These are phyloP conservation scores for Platysternon megacephalum DNA, from an alignment of 2,113 vertebrate genomes.

Conservation along the genomic window DNA sequence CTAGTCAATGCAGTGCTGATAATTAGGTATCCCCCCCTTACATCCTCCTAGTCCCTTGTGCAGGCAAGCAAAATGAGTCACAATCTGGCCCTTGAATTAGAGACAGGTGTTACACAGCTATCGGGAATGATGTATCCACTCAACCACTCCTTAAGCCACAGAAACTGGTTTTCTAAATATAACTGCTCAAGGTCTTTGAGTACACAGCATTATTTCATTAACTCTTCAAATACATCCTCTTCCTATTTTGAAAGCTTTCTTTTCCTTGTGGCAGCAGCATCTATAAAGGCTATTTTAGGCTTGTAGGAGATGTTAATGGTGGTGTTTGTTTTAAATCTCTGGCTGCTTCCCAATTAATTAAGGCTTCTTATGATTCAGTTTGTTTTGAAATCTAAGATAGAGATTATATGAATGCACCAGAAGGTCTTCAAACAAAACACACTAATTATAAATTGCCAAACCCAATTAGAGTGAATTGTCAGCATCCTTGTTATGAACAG, in stretches of 20 bases:
- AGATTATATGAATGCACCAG: conserved; percentile 46
- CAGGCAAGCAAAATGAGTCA: neutral
- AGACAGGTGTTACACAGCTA: neutral
- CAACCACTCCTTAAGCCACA: neutral
- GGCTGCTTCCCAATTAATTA: conserved; percentile 68
- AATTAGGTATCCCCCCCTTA: neutral
- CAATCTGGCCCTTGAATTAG: neutral
- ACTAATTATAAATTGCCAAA: conserved; percentile 60
- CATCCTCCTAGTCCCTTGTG: neutral
- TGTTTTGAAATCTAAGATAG: conserved; percentile 55
- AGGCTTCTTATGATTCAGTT: conserved; percentile 59
- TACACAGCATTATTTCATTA: conserved; percentile 28
- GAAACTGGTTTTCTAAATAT: neutral
- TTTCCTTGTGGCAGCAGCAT: neutral
- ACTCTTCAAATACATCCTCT: neutral
- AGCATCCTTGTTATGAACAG: conserved; percentile 33
- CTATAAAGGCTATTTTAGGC: conserved; percentile 46
- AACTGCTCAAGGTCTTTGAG: neutral
- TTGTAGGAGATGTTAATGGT: neutral
- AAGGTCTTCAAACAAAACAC: conserved; percentile 53
- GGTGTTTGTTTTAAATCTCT: conserved; percentile 54
- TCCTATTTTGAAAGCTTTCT: conserved; percentile 43
- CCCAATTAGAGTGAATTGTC: conserved; percentile 27
- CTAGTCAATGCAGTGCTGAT: neutral
- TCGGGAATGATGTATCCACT: neutral